Evolutionary conservation across 2,797 vertebrate species (phyloP), one percentile per base, ranked within the genome.

Genomic region (Zalophus californianus): DNA sequence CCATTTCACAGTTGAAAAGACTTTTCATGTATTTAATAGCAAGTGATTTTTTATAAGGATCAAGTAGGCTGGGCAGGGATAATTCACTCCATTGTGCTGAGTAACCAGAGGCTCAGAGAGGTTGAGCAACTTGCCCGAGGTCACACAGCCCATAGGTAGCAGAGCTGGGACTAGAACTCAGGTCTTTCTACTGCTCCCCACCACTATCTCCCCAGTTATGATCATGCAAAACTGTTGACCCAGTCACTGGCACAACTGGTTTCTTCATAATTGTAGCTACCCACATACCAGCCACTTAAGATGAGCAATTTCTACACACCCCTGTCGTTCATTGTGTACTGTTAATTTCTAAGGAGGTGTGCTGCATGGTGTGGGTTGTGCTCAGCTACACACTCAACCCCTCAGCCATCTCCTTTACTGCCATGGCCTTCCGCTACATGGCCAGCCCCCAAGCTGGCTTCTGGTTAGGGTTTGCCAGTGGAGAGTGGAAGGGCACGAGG

Each of bases 371-470:
- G 35, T 38, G 52, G 23, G 12, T 12, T 18, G 15, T 44, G 23
- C 56, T 58, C 44, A 52, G 41, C 7, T 3, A 20, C 84, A 66
- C 41, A 4, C 54, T 48, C 32, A 7, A 5, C 2, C 60, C 44
- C 48, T 15, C 8, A 9, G 66, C 10, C 2, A 18, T 5, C 16
- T 58, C 64, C 35, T 29, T 60, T 11, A 7, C 32, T 14, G 72
- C 58, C 32, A 0, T 0, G 54, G 8, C n/a, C 29, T 66, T 27
- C 50, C n/a, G 2, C 62, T 9, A 2, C 4, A 1, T 13, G 18
- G 35, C 83, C 25, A 7, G 50, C 29, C 79, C 38, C 38, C 38
- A 38, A 32, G 29, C 77, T 62, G 58, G 32, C 82, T 82, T 62
- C 58, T 11, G 6, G 20, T 8, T 14, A 23, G 35, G 25, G n/a